Conservation (phyloP, 2,113 vertebrate genomes). For the Prietella phreatophila region DNA sequence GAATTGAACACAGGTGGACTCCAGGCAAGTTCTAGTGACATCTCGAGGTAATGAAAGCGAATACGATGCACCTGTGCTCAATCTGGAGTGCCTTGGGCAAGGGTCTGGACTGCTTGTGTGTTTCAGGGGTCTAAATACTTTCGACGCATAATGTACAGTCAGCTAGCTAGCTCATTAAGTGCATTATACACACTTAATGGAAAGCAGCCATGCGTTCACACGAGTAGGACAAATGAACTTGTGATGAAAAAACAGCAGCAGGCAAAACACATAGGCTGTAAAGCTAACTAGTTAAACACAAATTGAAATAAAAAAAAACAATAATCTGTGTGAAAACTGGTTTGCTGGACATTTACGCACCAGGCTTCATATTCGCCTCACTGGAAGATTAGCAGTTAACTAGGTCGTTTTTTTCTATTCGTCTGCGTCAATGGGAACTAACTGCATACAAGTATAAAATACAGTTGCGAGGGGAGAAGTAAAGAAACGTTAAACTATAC, state of each 20-base stretch:
- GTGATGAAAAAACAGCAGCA: not conserved
- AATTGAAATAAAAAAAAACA: too few species aligned
- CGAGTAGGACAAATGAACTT: too few species aligned
- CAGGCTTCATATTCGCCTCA: not conserved
- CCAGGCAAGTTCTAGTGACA: not conserved
- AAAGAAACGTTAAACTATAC: not conserved
- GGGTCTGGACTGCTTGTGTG: not conserved
- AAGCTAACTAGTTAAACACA: not conserved
- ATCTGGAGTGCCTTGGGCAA: not conserved
- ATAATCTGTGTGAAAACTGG: not conserved
- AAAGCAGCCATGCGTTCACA: not conserved
- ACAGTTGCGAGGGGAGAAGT: not conserved
- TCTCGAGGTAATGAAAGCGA: not conserved
- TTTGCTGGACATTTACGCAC: not conserved
- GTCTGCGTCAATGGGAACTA: too few species aligned
- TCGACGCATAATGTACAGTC: too few species aligned
- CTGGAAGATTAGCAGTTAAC: not conserved
- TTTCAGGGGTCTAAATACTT: not conserved
- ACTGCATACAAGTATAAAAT: not conserved
- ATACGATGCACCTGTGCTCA: not conserved
- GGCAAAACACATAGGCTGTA: not conserved
- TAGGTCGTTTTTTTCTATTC: too few species aligned
- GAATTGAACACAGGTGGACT: not conserved
- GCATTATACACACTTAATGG: not conserved
- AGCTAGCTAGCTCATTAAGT: too few species aligned